Conservation (phyloP, 1,140 invertebrate species). For the Aphidius gifuensis region DNA sequence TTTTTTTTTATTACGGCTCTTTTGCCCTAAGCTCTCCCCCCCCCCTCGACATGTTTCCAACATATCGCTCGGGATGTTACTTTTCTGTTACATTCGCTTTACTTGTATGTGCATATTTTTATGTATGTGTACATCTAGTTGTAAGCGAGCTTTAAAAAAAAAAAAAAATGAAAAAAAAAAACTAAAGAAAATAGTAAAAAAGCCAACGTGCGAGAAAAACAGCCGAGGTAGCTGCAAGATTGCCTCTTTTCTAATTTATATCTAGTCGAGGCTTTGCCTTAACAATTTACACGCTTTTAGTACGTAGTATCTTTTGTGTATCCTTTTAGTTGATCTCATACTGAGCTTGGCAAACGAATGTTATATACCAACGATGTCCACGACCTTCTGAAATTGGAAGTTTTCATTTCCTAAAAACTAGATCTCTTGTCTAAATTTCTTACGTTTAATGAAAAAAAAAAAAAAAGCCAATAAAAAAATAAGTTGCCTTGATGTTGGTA, state of each 20-base stretch:
- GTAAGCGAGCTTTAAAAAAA: slow-evolving; percentile 9
- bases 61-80: slow-evolving; percentile 4
- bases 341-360: too few species aligned
- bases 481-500: too few species aligned
- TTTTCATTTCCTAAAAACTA: too few species aligned
- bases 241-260: slow-evolving; percentile 51
- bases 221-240: slow-evolving; percentile 36
- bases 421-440: too few species aligned
- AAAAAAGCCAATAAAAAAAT: too few species aligned
- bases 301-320: slow-evolving; percentile 18
- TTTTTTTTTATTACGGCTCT: slow-evolving; percentile 36
- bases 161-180: too few species aligned
- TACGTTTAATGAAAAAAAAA: too few species aligned
- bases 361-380: slow-evolving; percentile 29
- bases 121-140: not conserved
- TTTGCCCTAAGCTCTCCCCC: slow-evolving; percentile 12
- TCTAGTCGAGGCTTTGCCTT: slow-evolving; percentile 45
- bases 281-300: slow-evolving; percentile 41
- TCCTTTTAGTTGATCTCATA: slow-evolving; percentile 1
- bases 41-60: not conserved
- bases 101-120: slow-evolving; percentile 1
- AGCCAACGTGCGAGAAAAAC: slow-evolving; percentile 16
- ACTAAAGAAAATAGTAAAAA: slow-evolving; percentile 5
- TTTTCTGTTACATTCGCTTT: not conserved
- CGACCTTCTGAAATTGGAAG: slow-evolving; percentile 18